Percentiles rank a stretch among this genome's conserved stretches.
phyloP scores from a whole-genome alignment of 2,113 vertebrate genomes.

The Scytalopus superciliaris region DNA sequence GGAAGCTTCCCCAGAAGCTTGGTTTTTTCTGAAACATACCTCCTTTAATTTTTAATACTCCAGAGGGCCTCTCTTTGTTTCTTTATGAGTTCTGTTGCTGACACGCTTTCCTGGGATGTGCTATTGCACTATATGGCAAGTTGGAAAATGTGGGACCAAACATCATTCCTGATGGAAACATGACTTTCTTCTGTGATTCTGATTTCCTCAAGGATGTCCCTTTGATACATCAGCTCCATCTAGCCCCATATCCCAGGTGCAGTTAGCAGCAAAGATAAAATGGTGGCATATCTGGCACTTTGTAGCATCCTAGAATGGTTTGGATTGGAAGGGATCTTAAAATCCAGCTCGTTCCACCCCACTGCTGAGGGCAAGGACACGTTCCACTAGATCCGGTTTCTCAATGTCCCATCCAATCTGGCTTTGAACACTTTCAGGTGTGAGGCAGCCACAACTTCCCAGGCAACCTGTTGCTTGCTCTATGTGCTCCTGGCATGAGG shows the following conservation, averaged over 20 bases:
- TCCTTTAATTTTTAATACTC: not conserved
- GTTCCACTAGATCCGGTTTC: not conserved
- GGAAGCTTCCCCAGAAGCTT: not conserved
- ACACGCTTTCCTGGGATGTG: rapidly evolving
- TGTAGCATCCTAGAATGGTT: not conserved
- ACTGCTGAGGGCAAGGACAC: not conserved
- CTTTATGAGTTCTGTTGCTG: rapidly evolving
- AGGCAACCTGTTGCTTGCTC: not conserved
- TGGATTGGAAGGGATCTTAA: not conserved
- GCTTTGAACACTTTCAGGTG: not conserved
- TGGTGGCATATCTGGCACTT: rapidly evolving
- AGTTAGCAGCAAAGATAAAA: not conserved
- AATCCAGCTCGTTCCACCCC: not conserved
- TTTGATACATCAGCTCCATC: not conserved
- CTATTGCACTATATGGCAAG: not conserved
- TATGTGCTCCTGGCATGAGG: rapidly evolving
- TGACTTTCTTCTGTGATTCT: not conserved
- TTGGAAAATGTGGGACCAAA: not conserved
- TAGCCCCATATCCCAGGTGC: not conserved
- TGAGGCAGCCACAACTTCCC: not conserved
- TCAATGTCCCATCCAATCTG: not conserved
- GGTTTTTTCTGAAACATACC: not conserved
- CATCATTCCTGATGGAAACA: not conserved
- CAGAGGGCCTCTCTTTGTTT: not conserved
- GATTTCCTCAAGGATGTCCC: not conserved